phyloP scores from a whole-genome alignment of 2,797 vertebrate genomes.

The Falco peregrinus region DNA sequence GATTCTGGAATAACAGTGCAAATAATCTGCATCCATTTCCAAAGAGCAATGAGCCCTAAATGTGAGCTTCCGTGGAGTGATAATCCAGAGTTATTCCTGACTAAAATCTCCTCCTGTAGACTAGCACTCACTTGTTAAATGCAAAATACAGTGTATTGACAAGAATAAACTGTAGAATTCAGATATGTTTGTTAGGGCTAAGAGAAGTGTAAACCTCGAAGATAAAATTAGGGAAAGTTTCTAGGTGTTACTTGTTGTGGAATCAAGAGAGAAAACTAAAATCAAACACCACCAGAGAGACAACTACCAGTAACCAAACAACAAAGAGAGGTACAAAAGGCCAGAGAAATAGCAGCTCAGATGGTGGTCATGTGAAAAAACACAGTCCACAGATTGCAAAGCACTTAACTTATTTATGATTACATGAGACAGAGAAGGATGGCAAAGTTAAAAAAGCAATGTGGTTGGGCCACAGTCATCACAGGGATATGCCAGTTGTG shows the following conservation, averaged over 20 bases:
- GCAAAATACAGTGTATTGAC: not conserved
- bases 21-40: not conserved
- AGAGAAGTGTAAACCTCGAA: not conserved
- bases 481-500: not conserved
- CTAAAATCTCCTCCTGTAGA: constrained; percentile 36
- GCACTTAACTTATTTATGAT: constrained; percentile 23
- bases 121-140: constrained; percentile 41
- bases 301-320: constrained; percentile 57
- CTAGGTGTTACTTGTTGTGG: constrained; percentile 22
- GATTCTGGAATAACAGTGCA: not conserved
- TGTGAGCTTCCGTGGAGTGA: not conserved
- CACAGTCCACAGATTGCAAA: constrained; percentile 41
- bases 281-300: constrained; percentile 25
- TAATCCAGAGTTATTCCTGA: constrained; percentile 8
- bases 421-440: constrained; percentile 24
- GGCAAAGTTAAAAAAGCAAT: constrained; percentile 42
- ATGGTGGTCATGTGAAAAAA: constrained; percentile 48
- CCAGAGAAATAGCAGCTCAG: constrained; percentile 18
- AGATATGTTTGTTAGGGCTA: constrained; percentile 17
- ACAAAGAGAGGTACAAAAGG: constrained; percentile 48
- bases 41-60: constrained; percentile 3
- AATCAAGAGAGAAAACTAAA: constrained; percentile 35
- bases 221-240: constrained; percentile 53
- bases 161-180: constrained; percentile 25
- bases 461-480: not conserved